Percentiles rank a stretch among this genome's conserved stretches.
Conservation (phyloP, 1,140 invertebrate species). For the Drosophila arizonae region DNA sequence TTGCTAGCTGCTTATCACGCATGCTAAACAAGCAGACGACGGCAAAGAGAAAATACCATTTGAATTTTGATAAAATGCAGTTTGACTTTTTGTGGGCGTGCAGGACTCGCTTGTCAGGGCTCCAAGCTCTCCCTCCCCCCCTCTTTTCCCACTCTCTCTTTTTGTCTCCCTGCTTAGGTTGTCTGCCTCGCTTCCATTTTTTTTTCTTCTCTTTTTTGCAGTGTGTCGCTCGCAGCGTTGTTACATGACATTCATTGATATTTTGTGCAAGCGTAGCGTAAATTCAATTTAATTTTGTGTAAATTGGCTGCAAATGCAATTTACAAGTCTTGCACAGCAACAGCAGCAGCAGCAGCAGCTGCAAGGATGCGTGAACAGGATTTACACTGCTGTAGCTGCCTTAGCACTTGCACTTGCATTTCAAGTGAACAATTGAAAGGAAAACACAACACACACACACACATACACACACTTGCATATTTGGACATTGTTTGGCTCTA, state of each 20-base stretch:
- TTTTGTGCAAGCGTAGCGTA: conserved; percentile 77
- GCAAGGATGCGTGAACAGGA: conserved; percentile 53
- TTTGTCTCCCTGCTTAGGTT: background rate
- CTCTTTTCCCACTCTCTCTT: background rate
- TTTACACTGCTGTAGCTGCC: conserved; percentile 28
- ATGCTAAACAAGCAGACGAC: conserved; percentile 72
- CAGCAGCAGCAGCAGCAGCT: conserved; percentile 37
- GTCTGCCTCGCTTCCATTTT: conserved; percentile 17
- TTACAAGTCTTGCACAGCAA: conserved; percentile 62
- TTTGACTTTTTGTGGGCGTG: conserved; percentile 60
- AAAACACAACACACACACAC: background rate
- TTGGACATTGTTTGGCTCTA: background rate
- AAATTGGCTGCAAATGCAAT: conserved; percentile 78
- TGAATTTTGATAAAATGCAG: conserved; percentile 81
- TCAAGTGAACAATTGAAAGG: conserved; percentile 27
- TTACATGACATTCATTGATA: conserved; percentile 71
- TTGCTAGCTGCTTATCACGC: conserved; percentile 73
- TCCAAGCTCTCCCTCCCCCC: background rate
- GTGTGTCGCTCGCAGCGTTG: conserved; percentile 34
- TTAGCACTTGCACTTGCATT: conserved; percentile 32
- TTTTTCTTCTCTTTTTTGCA: conserved; percentile 12
- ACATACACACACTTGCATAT: conserved; percentile 8
- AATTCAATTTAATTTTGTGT: conserved; percentile 79
- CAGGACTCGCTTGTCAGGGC: conserved; percentile 1
- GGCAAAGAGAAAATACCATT: conserved; percentile 67